A percentile compares a stretch with the other conserved stretches of the same genome.
These are phyloP conservation scores for Chlorospingus semifuscus DNA, from an alignment of 2,797 vertebrate species.

Conservation along the genomic window DNA sequence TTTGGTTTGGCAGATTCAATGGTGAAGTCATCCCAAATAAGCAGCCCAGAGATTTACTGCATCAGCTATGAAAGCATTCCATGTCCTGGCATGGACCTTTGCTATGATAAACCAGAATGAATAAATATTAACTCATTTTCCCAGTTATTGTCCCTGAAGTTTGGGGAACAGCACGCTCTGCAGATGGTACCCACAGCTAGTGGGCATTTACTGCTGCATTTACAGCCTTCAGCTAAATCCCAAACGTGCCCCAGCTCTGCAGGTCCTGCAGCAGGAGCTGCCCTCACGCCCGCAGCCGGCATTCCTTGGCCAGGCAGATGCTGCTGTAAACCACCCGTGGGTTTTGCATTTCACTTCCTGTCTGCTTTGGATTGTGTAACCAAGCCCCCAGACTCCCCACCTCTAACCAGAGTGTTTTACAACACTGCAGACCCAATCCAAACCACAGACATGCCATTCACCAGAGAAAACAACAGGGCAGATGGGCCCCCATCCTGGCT, in stretches of 20 bases:
- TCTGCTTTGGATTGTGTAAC: slow-evolving; percentile 12
- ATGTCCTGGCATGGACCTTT: background rate
- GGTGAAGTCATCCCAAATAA: slow-evolving; percentile 10
- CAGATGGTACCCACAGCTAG: background rate
- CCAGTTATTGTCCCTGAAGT: background rate
- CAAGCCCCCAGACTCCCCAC: slow-evolving; percentile 9
- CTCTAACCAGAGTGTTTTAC: background rate
- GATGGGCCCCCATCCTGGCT: background rate
- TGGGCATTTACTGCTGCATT: background rate
- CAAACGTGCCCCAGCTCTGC: background rate
- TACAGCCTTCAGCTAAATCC: background rate
- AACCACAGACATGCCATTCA: background rate
- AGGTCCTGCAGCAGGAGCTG: background rate
- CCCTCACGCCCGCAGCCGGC: background rate
- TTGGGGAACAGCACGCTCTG: background rate
- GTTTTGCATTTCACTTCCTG: background rate
- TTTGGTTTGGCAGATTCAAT: slow-evolving; percentile 1
- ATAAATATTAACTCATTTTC: background rate
- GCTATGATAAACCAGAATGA: background rate
- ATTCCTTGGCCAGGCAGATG: background rate
- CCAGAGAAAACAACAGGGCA: background rate
- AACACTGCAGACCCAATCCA: background rate
- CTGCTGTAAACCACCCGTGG: background rate
- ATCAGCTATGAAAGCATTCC: background rate
- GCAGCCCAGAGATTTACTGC: background rate